Evolutionary conservation across 1,140 invertebrate genomes (phyloP).

Genomic region (Zaprionus kolodkinae): DNA sequence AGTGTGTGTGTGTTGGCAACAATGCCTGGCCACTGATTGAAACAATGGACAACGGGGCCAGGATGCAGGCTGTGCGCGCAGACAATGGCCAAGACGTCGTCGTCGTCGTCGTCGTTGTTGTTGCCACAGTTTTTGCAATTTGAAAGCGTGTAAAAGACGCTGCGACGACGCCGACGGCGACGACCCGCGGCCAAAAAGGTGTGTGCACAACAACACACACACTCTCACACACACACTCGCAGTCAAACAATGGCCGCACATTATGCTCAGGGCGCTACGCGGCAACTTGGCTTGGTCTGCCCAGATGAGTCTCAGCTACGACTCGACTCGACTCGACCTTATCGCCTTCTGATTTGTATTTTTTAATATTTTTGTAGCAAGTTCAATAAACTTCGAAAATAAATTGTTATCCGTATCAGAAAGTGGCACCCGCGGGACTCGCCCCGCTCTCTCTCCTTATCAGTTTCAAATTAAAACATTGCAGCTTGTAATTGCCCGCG

Average conservation of each 20-base stretch:
- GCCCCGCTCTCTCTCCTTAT: slow-evolving; percentile 46
- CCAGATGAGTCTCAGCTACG: too few relatives aligned
- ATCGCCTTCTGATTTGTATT: slow-evolving; percentile 58
- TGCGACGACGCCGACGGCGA: slow-evolving; percentile 4
- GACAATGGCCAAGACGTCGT: slow-evolving; percentile 59
- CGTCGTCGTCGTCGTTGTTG: slow-evolving; percentile 33
- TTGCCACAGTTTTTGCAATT: slow-evolving; percentile 65
- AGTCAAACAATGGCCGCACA: slow-evolving; percentile 36
- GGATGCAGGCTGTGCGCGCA: slow-evolving; percentile 41
- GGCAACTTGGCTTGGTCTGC: background rate
- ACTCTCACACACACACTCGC: too few relatives aligned
- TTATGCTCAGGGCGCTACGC: slow-evolving; percentile 45
- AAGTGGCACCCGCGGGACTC: slow-evolving; percentile 44
- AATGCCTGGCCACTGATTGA: slow-evolving; percentile 73
- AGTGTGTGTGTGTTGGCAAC: slow-evolving; percentile 69
- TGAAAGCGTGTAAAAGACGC: slow-evolving; percentile 52
- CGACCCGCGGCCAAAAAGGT: slow-evolving; percentile 49
- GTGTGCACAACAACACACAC: slow-evolving; percentile 13
- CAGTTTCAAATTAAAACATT: slow-evolving; percentile 76
- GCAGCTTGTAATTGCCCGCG: slow-evolving; percentile 74
- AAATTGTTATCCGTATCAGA: slow-evolving; percentile 38
- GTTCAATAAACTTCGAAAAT: slow-evolving; percentile 68
- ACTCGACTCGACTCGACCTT: slow-evolving; percentile 25
- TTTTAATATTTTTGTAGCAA: slow-evolving; percentile 39
- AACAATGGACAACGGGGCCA: slow-evolving; percentile 70